These are phyloP conservation scores for Sinosuthora webbiana DNA, from an alignment of 2,113 vertebrate species.

Conservation along the genomic window DNA sequence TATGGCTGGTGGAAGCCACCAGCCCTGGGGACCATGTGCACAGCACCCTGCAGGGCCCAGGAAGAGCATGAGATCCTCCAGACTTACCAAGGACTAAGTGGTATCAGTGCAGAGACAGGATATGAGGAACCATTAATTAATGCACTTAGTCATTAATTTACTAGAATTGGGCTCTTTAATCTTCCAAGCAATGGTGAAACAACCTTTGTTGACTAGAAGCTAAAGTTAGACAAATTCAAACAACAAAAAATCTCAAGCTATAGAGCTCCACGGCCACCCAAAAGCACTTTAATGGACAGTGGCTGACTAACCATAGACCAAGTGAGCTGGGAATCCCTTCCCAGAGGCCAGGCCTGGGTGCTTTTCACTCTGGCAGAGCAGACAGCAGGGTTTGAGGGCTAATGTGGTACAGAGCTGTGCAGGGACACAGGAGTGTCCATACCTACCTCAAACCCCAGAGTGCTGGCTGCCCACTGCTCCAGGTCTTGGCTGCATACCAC, in stretches of 20 bases:
- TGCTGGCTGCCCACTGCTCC: not conserved
- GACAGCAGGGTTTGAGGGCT: not conserved
- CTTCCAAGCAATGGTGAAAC: not conserved
- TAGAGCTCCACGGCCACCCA: not conserved
- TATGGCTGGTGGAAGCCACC: not conserved
- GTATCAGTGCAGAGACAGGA: not conserved
- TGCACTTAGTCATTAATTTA: slow-evolving; percentile 49
- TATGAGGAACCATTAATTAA: slow-evolving; percentile 42
- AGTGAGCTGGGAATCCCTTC: not conserved
- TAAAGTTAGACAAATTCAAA: not conserved
- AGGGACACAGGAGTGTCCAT: not conserved
- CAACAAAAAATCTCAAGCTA: not conserved
- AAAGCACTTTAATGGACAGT: not conserved
- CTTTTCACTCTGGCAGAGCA: not conserved
- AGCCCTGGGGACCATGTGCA: not conserved
- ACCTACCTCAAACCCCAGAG: not conserved
- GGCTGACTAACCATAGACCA: not conserved
- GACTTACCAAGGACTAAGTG: not conserved
- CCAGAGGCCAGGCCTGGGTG: not conserved
- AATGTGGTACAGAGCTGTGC: not conserved
- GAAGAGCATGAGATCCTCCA: not conserved
- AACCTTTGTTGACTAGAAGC: not conserved
- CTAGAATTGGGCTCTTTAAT: not conserved
- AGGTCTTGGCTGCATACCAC: not conserved
- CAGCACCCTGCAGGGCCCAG: not conserved